Evolutionary conservation across 1,140 invertebrate species (phyloP).

Genomic region (Aphelenchoides fujianensis): DNA sequence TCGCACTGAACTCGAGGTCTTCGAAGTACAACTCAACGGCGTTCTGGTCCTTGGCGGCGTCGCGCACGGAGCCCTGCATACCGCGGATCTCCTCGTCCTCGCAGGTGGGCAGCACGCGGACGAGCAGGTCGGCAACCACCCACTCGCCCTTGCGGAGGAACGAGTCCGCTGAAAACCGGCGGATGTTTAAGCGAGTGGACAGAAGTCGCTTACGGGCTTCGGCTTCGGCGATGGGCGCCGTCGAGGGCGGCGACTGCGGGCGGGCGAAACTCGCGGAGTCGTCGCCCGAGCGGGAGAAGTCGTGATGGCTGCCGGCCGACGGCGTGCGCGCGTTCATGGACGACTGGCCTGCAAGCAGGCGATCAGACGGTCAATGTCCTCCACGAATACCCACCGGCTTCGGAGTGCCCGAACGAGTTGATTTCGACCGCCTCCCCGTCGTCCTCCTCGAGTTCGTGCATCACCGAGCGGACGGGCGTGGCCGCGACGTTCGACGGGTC

Average conservation of each 20-base stretch:
- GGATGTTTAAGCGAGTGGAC: background rate
- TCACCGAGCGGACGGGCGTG: too few species aligned
- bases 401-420: constrained; percentile 71
- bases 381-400: constrained; percentile 12
- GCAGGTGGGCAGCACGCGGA: constrained; percentile 76
- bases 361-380: constrained; percentile 47
- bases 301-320: background rate
- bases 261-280: constrained; percentile 22
- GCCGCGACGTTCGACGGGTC: too few species aligned
- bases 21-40: constrained; percentile 81
- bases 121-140: constrained; percentile 86
- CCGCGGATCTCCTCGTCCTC: constrained; percentile 78
- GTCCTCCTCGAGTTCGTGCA: too few species aligned
- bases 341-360: constrained; percentile 65
- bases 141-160: constrained; percentile 70
- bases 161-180: constrained; percentile 42
- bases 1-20: constrained; percentile 78
- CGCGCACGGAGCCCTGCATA: constrained; percentile 79
- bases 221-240: constrained; percentile 10
- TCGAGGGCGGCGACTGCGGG: background rate
- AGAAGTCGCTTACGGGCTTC: constrained; percentile 13
- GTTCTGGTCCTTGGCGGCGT: constrained; percentile 75
- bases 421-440: too few species aligned
- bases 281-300: background rate
- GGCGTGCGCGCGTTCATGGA: constrained; percentile 19